Evolutionary conservation across 2,113 vertebrate genomes (phyloP).

Genomic region (Bettongia penicillata): DNA sequence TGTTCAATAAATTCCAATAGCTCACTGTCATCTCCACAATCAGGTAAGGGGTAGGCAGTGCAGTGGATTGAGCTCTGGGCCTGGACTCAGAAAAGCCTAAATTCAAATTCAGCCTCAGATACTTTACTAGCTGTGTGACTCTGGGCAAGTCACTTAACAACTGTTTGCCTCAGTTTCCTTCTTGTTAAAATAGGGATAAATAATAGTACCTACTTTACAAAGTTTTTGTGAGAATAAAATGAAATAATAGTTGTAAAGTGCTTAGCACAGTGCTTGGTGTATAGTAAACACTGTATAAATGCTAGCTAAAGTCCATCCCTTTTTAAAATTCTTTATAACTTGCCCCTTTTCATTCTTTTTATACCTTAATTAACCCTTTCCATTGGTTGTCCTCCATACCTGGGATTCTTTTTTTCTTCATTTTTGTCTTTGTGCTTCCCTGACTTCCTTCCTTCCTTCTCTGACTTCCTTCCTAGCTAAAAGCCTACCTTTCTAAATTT

Average conservation of each 20-base stretch:
- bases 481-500: background rate
- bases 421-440: background rate
- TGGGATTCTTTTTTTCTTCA: background rate
- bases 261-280: background rate
- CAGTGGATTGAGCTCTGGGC: too few species aligned
- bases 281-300: background rate
- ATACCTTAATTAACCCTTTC: background rate
- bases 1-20: background rate
- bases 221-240: background rate
- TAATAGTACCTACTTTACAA: background rate
- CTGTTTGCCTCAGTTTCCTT: background rate
- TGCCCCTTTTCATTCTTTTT: background rate
- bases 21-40: background rate
- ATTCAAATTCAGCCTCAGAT: background rate
- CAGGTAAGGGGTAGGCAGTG: background rate
- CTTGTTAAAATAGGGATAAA: background rate
- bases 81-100: background rate
- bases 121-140: background rate
- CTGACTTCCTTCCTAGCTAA: background rate
- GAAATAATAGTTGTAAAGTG: background rate
- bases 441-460: background rate
- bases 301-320: background rate
- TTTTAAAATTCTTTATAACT: background rate
- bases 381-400: background rate
- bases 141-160: background rate